Evolutionary conservation across 2,888 invertebrate genomes (phyloP).

Genomic region (Acrobasis consociella): DNA sequence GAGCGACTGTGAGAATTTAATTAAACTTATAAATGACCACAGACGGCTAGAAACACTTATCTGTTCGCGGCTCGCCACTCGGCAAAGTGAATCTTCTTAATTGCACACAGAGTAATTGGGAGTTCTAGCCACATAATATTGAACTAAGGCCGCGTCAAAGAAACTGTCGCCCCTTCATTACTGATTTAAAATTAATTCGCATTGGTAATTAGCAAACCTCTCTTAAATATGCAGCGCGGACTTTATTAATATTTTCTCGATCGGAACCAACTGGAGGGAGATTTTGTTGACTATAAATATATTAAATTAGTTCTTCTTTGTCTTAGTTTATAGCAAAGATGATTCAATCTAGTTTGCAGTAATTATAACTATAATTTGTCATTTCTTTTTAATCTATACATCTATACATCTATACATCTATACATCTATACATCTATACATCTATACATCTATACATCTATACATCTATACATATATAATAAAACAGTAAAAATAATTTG

Average conservation of each 20-base stretch:
- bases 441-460: no score
- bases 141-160: constrained; percentile 40
- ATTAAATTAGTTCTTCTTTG: no score
- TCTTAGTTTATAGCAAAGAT: no score
- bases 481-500: no score
- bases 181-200: constrained; percentile 35
- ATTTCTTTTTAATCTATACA: no score
- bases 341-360: no score
- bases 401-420: no score
- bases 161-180: constrained; percentile 46
- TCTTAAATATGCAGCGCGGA: background rate
- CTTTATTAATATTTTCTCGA: constrained; percentile 9
- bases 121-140: constrained; percentile 52
- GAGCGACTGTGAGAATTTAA: constrained; percentile 46
- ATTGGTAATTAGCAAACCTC: constrained; percentile 11
- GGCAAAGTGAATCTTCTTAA: constrained; percentile 59
- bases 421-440: no score
- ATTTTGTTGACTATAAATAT: background rate
- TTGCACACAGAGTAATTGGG: constrained; percentile 60
- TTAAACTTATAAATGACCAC: constrained; percentile 56
- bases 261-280: background rate
- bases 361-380: no score
- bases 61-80: constrained; percentile 43
- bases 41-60: constrained; percentile 48
- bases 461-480: no score